phyloP scores from a whole-genome alignment of 1,140 invertebrate species.

The Pogonognathellus flavescens region DNA sequence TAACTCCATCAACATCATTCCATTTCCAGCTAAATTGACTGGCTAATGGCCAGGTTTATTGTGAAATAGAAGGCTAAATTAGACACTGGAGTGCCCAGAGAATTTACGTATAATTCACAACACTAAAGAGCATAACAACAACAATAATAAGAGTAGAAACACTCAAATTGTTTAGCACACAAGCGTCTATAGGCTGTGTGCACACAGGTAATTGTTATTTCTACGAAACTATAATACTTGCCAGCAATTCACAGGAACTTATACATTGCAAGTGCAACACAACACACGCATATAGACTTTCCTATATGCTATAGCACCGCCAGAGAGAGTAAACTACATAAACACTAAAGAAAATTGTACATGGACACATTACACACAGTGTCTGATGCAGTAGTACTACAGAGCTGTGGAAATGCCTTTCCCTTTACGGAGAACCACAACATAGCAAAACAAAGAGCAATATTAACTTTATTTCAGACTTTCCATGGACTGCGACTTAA shows the following conservation, averaged over 20 bases:
- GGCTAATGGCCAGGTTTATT: conserved; percentile 10
- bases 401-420: background rate
- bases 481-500: background rate
- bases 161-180: background rate
- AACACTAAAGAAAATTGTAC: background rate
- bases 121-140: background rate
- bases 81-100: background rate
- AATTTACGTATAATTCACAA: conserved; percentile 1
- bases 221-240: background rate
- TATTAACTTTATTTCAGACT: conserved; percentile 12
- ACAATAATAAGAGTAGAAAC: background rate
- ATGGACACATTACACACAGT: background rate
- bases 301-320: no score
- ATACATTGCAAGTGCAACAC: no score
- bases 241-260: no score
- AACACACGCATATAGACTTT: no score
- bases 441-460: background rate
- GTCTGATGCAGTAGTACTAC: background rate
- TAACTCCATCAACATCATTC: conserved; percentile 24
- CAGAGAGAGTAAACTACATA: no score
- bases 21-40: conserved; percentile 21
- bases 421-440: background rate
- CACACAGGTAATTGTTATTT: conserved; percentile 9
- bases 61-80: conserved; percentile 18
- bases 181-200: background rate